Evolutionary conservation across 2,113 vertebrate genomes (phyloP), one percentile per base, ranked within the genome.

Genomic region (Phyllopteryx taeniolatus): DNA sequence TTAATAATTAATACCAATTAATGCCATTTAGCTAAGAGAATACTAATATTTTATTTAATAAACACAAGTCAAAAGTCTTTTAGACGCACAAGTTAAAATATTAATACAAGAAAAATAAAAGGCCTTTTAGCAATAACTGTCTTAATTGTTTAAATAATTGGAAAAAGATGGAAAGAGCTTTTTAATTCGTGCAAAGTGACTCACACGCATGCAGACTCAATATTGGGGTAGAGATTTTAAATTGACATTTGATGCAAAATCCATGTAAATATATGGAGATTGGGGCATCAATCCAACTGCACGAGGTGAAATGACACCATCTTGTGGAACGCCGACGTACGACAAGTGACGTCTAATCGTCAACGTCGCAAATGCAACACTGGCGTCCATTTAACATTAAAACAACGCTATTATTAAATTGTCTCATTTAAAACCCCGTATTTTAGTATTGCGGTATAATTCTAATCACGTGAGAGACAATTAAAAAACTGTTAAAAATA

Each of bases 261-360:
- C 20, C 1, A 4, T 31, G 27, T 33, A 14, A 59, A 13, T 5
- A 31, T 59, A 59, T 20, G 51, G 53, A 54, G 8, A 4, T 17
- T 54, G 53, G 56, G 22, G 35, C 22, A 14, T 31, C 56, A 8
- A 33, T 15, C 12, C 13, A 14, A 59, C 22, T 59, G 22, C 31
- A 60, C 33, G 8, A 33, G 31, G 31, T 12, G 4, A 59, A 33
- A 33, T 17, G 31, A 35, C 59, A 31, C 59, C 59, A 61, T 35
- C 31, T 35, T 61, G 59, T 61, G 59, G 59, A 61, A 17, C 7
- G 0, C 5, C 14, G 14, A 35, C 2, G 4, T 7, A 12, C 13
- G 31, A 35, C 31, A 60, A 60, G 31, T 61, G 59, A 61, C 59
- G 59, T 33, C 59, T 17, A 61, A 60, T 17, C 57, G 57, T 60